These are phyloP conservation scores for Ormia ochracea DNA, from an alignment of 2,888 invertebrate species.

Conservation along the genomic window DNA sequence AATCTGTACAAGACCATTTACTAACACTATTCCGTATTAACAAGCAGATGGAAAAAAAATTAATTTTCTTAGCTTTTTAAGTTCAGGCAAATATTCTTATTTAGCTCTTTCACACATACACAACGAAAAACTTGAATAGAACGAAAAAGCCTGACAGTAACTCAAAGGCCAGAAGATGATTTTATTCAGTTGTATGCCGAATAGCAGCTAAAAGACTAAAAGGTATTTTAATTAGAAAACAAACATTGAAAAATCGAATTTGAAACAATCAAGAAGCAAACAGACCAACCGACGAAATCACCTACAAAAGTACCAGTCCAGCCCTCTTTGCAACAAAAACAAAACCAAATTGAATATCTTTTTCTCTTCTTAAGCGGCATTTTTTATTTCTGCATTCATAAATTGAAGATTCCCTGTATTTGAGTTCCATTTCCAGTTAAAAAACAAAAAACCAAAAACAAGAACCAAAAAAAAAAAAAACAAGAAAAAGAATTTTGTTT, in stretches of 20 bases:
- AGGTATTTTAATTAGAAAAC: conserved; percentile 65
- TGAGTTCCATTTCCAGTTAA: conserved; percentile 11
- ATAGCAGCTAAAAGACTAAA: conserved; percentile 16
- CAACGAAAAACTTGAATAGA: neutral
- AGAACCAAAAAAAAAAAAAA: neutral
- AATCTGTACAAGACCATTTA: conserved; percentile 39
- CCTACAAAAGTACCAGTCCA: conserved; percentile 10
- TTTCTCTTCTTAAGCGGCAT: conserved; percentile 28
- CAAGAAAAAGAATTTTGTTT: conserved; percentile 32
- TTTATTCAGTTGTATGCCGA: neutral
- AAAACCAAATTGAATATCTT: neutral
- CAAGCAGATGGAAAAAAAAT: neutral
- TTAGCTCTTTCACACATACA: conserved; percentile 18
- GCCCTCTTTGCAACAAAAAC: conserved; percentile 40
- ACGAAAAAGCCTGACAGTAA: neutral
- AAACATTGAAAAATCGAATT: conserved; percentile 60
- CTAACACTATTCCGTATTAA: conserved; percentile 5
- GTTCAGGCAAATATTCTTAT: conserved; percentile 29
- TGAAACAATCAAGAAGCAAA: conserved; percentile 46
- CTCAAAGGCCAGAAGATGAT: neutral
- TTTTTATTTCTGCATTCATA: conserved; percentile 35
- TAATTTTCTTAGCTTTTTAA: conserved; percentile 10
- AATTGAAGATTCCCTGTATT: conserved; percentile 44
- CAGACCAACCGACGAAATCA: neutral
- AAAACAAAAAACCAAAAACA: neutral